A percentile compares a stretch with the other conserved stretches of the same genome.
phyloP scores from a whole-genome alignment of 2,888 invertebrate species.

The Ectropis crepuscularia region DNA sequence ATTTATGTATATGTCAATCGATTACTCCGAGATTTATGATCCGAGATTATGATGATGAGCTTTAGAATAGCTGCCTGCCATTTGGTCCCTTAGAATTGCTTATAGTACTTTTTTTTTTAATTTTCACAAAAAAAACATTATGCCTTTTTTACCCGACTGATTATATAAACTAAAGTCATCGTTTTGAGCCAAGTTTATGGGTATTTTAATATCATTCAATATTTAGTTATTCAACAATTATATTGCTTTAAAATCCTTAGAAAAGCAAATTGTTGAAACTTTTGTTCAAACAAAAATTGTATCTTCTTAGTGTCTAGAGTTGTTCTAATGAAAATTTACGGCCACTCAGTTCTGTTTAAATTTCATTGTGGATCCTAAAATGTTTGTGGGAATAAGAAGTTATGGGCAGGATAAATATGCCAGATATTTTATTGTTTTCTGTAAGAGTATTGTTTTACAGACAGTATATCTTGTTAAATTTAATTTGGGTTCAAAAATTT shows the following conservation, averaged over 20 bases:
- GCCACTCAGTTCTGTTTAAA: constrained; percentile 17
- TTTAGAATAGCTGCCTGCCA: no score
- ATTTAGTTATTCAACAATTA: constrained; percentile 40
- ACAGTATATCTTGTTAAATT: not conserved
- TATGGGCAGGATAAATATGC: constrained; percentile 20
- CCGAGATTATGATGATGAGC: no score
- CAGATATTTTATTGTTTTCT: constrained; percentile 17
- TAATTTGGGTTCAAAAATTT: no score
- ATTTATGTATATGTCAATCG: no score
- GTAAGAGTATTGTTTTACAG: not conserved
- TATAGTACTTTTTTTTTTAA: no score
- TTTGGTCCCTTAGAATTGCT: no score
- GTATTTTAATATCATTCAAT: no score
- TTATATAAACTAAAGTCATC: no score
- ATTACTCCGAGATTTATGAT: no score
- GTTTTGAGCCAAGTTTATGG: no score
- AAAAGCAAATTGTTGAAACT: constrained; percentile 53
- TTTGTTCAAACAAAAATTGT: constrained; percentile 37
- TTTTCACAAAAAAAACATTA: no score
- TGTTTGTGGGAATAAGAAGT: constrained; percentile 17
- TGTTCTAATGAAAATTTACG: constrained; percentile 44
- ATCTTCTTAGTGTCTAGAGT: constrained; percentile 28
- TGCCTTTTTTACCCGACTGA: no score
- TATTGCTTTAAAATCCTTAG: constrained; percentile 44
- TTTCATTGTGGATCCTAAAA: constrained; percentile 17